phyloP scores from a whole-genome alignment of 2,113 vertebrate species.

The Chaetodon auriga region DNA sequence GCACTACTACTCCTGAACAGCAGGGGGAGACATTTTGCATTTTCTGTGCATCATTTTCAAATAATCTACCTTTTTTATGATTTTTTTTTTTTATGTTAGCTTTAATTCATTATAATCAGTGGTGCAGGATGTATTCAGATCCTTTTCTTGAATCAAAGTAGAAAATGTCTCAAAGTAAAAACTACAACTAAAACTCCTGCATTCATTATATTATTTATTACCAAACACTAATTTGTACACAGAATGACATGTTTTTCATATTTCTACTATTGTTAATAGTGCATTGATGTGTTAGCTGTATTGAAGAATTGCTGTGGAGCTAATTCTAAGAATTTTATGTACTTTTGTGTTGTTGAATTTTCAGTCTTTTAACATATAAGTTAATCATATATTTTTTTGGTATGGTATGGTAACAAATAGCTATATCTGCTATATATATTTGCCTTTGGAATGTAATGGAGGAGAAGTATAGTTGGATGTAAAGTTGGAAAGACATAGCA shows the following conservation, averaged over 20 bases:
- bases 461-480: too few species aligned
- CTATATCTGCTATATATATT: too few species aligned
- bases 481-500: not conserved
- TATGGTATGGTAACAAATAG: too few species aligned
- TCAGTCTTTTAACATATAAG: too few species aligned
- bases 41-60: not conserved
- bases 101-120: not conserved
- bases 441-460: too few species aligned
- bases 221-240: too few species aligned
- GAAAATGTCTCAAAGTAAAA: not conserved
- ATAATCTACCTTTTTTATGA: not conserved
- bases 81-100: not conserved
- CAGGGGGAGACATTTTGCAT: slow-evolving; percentile 55
- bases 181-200: not conserved
- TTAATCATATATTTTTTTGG: too few species aligned
- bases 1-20: not conserved
- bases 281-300: not conserved
- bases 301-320: too few species aligned
- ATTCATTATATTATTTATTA: not conserved
- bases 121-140: not conserved
- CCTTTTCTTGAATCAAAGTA: not conserved
- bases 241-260: too few species aligned
- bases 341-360: too few species aligned
- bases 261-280: not conserved
- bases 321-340: too few species aligned